Percentiles rank a stretch among this genome's conserved stretches.
These are phyloP conservation scores for Anarsia innoxiella DNA, from an alignment of 2,888 invertebrate species.

Conservation along the genomic window DNA sequence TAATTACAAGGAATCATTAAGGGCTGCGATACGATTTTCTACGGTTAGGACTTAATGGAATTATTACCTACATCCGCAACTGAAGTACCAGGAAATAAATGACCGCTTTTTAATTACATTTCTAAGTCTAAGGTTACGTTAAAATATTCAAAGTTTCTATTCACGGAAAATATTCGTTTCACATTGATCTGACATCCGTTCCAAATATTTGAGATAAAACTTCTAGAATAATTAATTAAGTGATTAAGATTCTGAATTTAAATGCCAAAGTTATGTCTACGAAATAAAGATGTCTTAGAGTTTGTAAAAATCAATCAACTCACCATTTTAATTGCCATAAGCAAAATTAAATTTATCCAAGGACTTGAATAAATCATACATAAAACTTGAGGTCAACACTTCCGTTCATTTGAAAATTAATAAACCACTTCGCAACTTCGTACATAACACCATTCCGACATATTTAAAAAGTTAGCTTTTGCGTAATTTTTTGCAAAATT, in stretches of 20 bases:
- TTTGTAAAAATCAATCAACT: conserved; percentile 34
- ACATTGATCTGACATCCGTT: background rate
- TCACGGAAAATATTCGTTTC: background rate
- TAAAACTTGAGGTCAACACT: conserved; percentile 63
- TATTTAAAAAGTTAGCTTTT: conserved; percentile 9
- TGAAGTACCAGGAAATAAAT: no score
- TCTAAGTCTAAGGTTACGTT: no score
- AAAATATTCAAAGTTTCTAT: no score
- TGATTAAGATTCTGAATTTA: conserved; percentile 9
- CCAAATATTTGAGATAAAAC: conserved; percentile 7
- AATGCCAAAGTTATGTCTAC: conserved; percentile 7
- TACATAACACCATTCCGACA: conserved; percentile 19
- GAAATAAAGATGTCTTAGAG: conserved; percentile 15
- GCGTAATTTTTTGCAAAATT: conserved; percentile 9
- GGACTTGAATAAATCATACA: conserved; percentile 74
- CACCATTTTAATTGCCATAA: conserved; percentile 70
- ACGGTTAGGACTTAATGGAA: no score
- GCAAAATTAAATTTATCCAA: conserved; percentile 70
- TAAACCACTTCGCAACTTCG: conserved; percentile 37
- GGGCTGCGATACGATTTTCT: no score
- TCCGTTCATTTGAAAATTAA: conserved; percentile 55
- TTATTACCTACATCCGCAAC: no score
- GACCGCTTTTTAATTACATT: no score
- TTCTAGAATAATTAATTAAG: conserved; percentile 11
- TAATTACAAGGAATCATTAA: no score